A percentile compares a stretch with the other conserved stretches of the same genome.
These are phyloP conservation scores for Hippolais icterina DNA, from an alignment of 2,113 vertebrate genomes.

Conservation along the genomic window DNA sequence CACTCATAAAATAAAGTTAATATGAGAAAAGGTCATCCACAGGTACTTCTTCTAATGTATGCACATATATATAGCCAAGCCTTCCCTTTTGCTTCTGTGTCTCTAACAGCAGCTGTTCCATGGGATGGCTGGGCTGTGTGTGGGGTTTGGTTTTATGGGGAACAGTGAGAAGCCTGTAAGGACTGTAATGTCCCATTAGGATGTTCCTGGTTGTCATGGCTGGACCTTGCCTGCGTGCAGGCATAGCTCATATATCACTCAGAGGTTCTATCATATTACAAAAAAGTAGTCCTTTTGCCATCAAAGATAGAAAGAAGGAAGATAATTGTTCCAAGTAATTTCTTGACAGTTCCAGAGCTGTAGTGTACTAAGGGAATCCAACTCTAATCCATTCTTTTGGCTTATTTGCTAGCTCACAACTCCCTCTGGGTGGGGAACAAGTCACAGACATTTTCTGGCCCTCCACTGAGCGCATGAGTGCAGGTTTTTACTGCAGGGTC, in stretches of 20 bases:
- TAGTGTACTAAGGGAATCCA: not conserved
- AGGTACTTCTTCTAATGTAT: not conserved
- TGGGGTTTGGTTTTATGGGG: not conserved
- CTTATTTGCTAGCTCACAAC: not conserved
- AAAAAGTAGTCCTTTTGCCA: not conserved
- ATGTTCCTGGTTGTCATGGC: not conserved
- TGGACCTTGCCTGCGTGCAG: not conserved
- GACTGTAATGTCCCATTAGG: not conserved
- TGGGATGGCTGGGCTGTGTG: not conserved
- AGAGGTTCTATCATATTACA: not conserved
- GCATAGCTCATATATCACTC: not conserved
- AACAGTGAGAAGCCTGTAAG: rapidly evolving
- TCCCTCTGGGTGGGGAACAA: not conserved
- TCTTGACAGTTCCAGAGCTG: not conserved
- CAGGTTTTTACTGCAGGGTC: not conserved
- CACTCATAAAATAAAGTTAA: not conserved
- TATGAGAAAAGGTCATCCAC: not conserved
- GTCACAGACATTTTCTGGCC: not conserved
- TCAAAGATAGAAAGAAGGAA: not conserved
- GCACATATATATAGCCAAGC: rapidly evolving
- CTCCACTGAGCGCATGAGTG: rapidly evolving
- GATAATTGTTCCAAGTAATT: not conserved
- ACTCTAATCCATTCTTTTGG: not conserved
- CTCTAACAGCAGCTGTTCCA: not conserved
- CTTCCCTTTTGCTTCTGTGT: not conserved